A percentile compares a stretch with the other conserved stretches of the same genome.
phyloP scores from a whole-genome alignment of 1,140 invertebrate species.

The Drosophila persimilis region DNA sequence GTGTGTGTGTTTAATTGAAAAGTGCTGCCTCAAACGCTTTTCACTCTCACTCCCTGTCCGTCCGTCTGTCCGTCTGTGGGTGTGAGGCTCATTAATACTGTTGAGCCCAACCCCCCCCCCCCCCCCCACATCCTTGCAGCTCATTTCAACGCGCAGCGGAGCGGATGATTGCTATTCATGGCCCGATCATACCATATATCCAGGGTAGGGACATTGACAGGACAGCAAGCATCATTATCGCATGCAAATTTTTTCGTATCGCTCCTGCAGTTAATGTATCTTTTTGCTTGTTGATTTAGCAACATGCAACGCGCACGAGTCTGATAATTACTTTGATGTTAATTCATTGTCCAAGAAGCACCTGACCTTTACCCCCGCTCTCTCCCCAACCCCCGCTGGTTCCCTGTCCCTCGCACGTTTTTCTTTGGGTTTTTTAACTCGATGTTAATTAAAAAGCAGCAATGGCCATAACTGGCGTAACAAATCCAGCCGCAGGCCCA shows the following conservation, averaged over 20 bases:
- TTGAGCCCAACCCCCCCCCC: slow-evolving; percentile 42
- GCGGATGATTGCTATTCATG: slow-evolving; percentile 79
- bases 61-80: neutral
- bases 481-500: slow-evolving; percentile 26
- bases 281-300: slow-evolving; percentile 35
- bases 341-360: slow-evolving; percentile 10
- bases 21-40: slow-evolving; percentile 13
- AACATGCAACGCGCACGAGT: neutral
- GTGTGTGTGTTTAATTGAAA: slow-evolving; percentile 66
- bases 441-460: slow-evolving; percentile 55
- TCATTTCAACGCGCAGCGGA: slow-evolving; percentile 68
- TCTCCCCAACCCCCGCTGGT: neutral
- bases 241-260: slow-evolving; percentile 67
- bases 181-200: slow-evolving; percentile 23
- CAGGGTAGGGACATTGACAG: slow-evolving; percentile 40
- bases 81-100: slow-evolving; percentile 68
- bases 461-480: slow-evolving; percentile 33
- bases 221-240: slow-evolving; percentile 66
- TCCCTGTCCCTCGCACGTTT: neutral
- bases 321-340: slow-evolving; percentile 17
- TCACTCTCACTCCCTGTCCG: neutral
- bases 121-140: slow-evolving; percentile 42
- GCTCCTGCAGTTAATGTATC: slow-evolving; percentile 32
- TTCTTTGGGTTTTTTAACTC: slow-evolving; percentile 32
- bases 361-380: too few species aligned